Conservation (phyloP, 2,797 vertebrate species). For the Crocodylus rhombifer region DNA sequence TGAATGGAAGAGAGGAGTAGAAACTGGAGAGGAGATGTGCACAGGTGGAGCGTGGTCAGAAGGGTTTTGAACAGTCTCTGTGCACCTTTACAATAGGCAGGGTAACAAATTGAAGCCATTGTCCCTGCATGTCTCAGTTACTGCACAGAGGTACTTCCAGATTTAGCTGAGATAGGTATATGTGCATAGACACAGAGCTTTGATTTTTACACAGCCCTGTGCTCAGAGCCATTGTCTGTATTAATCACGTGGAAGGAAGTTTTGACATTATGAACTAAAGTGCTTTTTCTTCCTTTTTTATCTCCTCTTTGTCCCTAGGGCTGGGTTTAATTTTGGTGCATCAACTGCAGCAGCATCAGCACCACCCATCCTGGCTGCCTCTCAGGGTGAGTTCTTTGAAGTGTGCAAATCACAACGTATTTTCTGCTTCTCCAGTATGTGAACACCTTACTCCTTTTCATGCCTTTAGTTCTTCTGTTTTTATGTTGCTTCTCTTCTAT, state of each 20-base stretch:
- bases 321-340: constrained; percentile 78
- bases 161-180: neutral
- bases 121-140: accelerated
- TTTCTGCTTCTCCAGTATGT: neutral
- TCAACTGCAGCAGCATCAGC: constrained; percentile 44
- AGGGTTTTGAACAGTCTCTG: neutral
- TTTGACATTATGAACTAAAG: neutral
- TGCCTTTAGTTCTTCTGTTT: neutral
- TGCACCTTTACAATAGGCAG: neutral
- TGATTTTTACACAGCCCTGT: neutral
- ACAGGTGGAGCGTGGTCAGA: neutral
- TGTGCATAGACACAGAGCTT: neutral
- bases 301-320: constrained; percentile 61
- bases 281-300: constrained; percentile 5
- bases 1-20: neutral
- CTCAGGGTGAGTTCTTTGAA: constrained; percentile 74
- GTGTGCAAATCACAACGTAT: neutral
- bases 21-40: neutral
- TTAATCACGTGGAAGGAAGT: constrained; percentile 8
- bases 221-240: neutral
- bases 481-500: neutral
- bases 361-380: constrained; percentile 30
- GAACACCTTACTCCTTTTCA: neutral
- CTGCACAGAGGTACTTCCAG: neutral
- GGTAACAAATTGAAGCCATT: neutral